Conservation (phyloP, 2,113 vertebrate species). For the Alouatta palliata region DNA sequence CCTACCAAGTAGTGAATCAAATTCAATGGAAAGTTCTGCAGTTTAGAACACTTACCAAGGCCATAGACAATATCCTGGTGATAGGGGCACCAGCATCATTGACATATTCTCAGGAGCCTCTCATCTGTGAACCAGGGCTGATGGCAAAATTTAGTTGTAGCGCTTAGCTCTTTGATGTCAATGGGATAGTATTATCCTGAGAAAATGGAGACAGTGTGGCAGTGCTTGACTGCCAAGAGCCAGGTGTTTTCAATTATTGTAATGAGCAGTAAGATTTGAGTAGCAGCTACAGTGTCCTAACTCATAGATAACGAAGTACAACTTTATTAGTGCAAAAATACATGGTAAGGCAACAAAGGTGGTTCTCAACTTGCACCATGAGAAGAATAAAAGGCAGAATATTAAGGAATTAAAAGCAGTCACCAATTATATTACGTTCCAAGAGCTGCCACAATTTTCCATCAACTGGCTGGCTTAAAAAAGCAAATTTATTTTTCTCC, state of each 20-base stretch:
- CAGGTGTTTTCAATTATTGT: background rate
- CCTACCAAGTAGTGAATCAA: background rate
- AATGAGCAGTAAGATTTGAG: background rate
- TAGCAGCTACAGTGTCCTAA: background rate
- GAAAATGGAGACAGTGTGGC: background rate
- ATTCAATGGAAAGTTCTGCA: background rate
- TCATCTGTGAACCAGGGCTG: background rate
- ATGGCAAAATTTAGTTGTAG: background rate
- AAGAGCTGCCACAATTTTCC: background rate
- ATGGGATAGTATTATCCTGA: background rate
- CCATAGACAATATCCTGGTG: background rate
- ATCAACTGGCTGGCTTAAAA: background rate
- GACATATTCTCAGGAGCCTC: background rate
- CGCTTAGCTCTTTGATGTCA: background rate
- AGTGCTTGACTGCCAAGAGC: background rate
- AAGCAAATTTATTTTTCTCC: background rate
- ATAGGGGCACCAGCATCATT: rapidly evolving
- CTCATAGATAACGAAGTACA: background rate
- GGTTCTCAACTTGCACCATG: background rate
- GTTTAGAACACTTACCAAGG: background rate
- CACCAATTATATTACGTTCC: background rate
- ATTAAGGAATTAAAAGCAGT: background rate
- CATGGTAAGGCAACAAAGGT: background rate
- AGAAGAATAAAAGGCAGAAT: background rate
- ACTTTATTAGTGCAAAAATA: background rate